Base-by-base conservation (phyloP, 2,888 invertebrate genomes). In the Coelinius sp. region DNA sequence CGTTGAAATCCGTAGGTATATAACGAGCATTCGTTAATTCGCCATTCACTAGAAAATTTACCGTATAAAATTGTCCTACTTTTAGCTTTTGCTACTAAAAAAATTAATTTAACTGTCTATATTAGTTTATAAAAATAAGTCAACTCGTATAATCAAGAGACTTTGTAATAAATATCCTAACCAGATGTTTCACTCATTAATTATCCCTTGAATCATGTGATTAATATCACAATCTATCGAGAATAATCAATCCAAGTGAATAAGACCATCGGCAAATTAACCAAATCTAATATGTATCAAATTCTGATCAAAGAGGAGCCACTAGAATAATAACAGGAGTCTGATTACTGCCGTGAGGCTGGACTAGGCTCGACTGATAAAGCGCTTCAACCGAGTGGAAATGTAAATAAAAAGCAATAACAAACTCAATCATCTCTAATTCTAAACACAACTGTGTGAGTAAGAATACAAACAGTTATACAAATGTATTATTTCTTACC, bases 231-330 rank as follows among this genome's bases (percentile, higher is more conserved):
- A n/a, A n/a, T n/a, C n/a, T n/a, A n/a, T 41, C 41, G 41, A n/a
- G 1, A 41, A 41, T 41, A 41, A 41, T 41, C 41, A 41, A 41
- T 41, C 41, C n/a, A n/a, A 14, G 65, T 24, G 35, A 7, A 38
- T 62, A 46, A 52, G 52, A 70, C 70, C 62, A 70, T 63, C 38
- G 70, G 70, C 70, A 31, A 53, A 66, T 49, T 22, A 8, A 27
- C 20, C 41, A 65, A 73, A 77, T 76, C 73, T 73, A 71, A 76
- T 59, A 35, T 35, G 75, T 77, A 77, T 77, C 73, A 64, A 71
- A 71, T 72, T 68, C 62, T 56, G 44, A 77, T 77, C 76, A 64
- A n/a, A n/a, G 70, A 73, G 71, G 64, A 73, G 68, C 46, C 20
- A 22, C 17, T 49, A 22, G 56, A 46, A n/a, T 71, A 71, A 71